Base-by-base conservation (phyloP, 1,140 invertebrate species). In the Acyrthosiphon pisum region DNA sequence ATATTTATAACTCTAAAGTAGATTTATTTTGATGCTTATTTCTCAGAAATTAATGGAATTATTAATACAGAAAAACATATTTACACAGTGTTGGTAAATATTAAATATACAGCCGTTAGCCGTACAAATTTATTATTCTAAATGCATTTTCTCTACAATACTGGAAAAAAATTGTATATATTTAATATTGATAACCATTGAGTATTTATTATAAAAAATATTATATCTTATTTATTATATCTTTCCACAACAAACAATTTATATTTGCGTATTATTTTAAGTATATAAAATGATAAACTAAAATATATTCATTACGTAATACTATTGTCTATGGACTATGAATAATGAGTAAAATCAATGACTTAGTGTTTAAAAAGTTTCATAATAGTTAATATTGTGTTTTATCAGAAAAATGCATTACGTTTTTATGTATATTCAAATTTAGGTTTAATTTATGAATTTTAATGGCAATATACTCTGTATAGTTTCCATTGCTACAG, bases 41-140 rank as follows among this genome's bases (percentile, higher is more conserved):
- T 48, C 44, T 87, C 30, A 87, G 20, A 48, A 87, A 48, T 48
- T n/a, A 23, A 48, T 87, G 6, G 86, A 48, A 87, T 86, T 86
- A 86, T 86, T 46, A 86, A 86, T 86, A 44, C 26, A n/a, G 9
- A 44, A 41, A 86, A 86, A 86, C 84, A 41, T 84, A 84, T 84
- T 84, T 41, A 41, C 41, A 44, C 37, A 41, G 23, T 41, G 41
- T 41, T 41, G 30, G 60, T 68, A 68, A 84, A 84, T 41, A 84
- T 41, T 84, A 41, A 41, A 84, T 84, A 84, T 37, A 84, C 8
- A 44, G 76, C 9, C 37, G 41, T 84, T 14, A 84, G 83, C 22
- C 6, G 23, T 41, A 84, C 23, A 84, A 30, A 84, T 41, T 44
- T 84, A 84, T 84, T 84, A 68, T 68, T 44, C 2, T 3, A 84